Conservation (phyloP, 2,888 invertebrate species). For the Drosophila pegasa region DNA sequence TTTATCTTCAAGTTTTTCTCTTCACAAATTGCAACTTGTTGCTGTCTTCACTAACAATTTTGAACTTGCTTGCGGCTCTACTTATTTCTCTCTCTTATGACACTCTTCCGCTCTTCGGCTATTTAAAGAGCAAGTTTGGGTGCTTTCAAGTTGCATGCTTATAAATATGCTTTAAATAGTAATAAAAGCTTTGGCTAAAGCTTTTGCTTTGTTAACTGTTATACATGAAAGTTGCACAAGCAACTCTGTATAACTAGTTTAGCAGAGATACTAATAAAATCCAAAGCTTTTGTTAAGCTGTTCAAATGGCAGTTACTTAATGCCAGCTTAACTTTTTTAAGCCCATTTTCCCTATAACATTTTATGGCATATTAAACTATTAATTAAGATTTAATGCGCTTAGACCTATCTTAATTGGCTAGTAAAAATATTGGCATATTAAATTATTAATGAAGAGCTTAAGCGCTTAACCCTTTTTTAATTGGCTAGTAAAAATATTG, state of each 20-base stretch:
- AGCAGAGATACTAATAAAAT: background rate
- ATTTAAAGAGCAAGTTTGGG: background rate
- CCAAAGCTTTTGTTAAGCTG: background rate
- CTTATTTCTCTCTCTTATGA: background rate
- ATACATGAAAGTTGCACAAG: conserved; percentile 12
- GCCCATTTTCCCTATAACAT: background rate
- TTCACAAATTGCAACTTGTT: conserved; percentile 29
- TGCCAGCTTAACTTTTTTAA: background rate
- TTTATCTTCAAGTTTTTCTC: background rate
- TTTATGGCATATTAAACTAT: background rate
- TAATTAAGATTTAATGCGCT: background rate
- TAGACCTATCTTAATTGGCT: background rate
- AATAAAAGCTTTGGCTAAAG: conserved; percentile 22
- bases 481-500: background rate
- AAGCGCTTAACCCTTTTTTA: background rate
- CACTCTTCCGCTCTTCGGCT: too few relatives aligned
- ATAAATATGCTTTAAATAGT: conserved; percentile 10
- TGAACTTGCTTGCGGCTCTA: background rate
- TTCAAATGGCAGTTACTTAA: background rate
- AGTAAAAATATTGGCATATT: background rate
- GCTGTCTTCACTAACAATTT: conserved; percentile 7
- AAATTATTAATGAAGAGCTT: background rate
- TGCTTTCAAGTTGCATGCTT: conserved; percentile 10
- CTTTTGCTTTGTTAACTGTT: conserved; percentile 33
- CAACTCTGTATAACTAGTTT: background rate